Conservation (phyloP, 2,797 vertebrate species). For the Ctenosaura bakeri region DNA sequence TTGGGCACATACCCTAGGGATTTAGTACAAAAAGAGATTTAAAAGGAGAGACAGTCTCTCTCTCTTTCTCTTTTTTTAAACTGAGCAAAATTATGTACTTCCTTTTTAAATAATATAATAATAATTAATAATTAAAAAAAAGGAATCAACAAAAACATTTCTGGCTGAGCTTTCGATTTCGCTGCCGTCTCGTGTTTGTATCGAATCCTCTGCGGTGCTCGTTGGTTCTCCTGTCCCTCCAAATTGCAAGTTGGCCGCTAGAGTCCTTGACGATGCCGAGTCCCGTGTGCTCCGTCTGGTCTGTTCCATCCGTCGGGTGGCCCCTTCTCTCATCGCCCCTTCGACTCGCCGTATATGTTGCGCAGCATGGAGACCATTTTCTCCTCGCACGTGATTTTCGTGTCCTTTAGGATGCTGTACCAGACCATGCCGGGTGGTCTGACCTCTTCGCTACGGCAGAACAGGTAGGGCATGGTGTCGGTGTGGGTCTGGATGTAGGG, state of each 20-base stretch:
- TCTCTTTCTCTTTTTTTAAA: neutral
- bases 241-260: slow-evolving; percentile 59
- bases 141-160: slow-evolving; percentile 61
- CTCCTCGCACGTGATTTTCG: slow-evolving; percentile 91
- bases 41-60: slow-evolving; percentile 73
- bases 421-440: slow-evolving; percentile 85
- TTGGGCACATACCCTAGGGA: slow-evolving; percentile 65
- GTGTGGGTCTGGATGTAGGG: slow-evolving; percentile 96
- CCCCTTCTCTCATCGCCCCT: slow-evolving; percentile 90
- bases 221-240: slow-evolving; percentile 71
- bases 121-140: slow-evolving; percentile 22
- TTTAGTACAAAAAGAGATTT: slow-evolving; percentile 81
- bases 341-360: slow-evolving; percentile 95
- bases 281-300: slow-evolving; percentile 63
- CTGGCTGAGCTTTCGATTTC: slow-evolving; percentile 66
- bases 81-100: slow-evolving; percentile 75
- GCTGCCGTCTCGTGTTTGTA: slow-evolving; percentile 54
- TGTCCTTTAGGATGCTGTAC: slow-evolving; percentile 92
- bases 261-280: slow-evolving; percentile 69
- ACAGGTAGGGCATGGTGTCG: slow-evolving; percentile 92
- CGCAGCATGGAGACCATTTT: slow-evolving; percentile 95
- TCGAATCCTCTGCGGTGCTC: slow-evolving; percentile 77
- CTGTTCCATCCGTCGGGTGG: slow-evolving; percentile 64
- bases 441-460: slow-evolving; percentile 90
- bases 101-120: slow-evolving; percentile 71